Conservation (phyloP, 2,888 invertebrate species). For the Ichneumoninae sp. region DNA sequence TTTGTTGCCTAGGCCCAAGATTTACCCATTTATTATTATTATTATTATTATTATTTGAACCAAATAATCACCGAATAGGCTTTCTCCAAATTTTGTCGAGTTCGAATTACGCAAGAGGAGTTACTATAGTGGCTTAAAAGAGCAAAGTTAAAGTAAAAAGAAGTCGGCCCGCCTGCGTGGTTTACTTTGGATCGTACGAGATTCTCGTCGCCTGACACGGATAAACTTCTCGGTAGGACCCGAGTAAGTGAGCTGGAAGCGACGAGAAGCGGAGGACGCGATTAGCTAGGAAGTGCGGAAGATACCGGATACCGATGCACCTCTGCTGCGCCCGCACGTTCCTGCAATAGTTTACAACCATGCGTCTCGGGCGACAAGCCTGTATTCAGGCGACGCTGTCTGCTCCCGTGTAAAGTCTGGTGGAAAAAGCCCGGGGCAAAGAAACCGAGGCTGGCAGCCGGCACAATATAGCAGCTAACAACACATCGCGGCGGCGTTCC, state of each 20-base stretch:
- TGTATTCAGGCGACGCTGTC: slow-evolving; percentile 48
- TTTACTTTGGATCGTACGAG: slow-evolving; percentile 59
- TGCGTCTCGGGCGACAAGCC: slow-evolving; percentile 3
- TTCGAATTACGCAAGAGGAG: not conserved
- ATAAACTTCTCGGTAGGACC: slow-evolving; percentile 73
- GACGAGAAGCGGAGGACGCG: slow-evolving; percentile 5
- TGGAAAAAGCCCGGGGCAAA: slow-evolving; percentile 61
- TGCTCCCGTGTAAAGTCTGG: slow-evolving; percentile 29
- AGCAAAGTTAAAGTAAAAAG: slow-evolving; percentile 31
- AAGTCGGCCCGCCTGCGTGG: slow-evolving; percentile 59
- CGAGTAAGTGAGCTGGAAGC: slow-evolving; percentile 16
- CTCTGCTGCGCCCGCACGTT: slow-evolving; percentile 45
- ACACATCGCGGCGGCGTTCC: slow-evolving; percentile 19
- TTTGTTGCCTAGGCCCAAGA: no score
- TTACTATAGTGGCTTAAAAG: not conserved
- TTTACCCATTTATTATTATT: no score
- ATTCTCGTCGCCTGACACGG: slow-evolving; percentile 74
- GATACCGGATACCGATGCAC: slow-evolving; percentile 64
- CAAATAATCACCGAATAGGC: no score
- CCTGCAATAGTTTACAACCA: not conserved
- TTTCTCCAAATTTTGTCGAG: not conserved
- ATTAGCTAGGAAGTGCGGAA: slow-evolving; percentile 55
- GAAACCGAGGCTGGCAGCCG: slow-evolving; percentile 55
- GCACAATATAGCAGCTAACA: slow-evolving; percentile 23
- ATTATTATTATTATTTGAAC: no score